phyloP scores from a whole-genome alignment of 2,888 invertebrate species.

The Uropetala carovei region DNA sequence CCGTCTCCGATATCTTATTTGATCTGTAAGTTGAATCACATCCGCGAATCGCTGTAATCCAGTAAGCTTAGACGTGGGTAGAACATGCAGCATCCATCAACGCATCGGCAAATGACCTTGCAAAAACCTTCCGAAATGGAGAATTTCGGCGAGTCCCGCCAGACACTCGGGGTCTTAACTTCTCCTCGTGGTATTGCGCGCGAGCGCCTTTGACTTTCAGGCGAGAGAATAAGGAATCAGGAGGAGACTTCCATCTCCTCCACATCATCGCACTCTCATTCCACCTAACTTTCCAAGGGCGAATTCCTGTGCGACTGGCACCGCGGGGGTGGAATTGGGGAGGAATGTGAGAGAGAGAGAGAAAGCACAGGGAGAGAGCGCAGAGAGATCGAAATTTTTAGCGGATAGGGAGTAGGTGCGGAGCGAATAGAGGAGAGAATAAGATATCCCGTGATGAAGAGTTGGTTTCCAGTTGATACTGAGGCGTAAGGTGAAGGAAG shows the following conservation, averaged over 20 bases:
- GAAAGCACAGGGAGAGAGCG: background rate
- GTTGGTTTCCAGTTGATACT: background rate
- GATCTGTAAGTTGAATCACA: too few species aligned
- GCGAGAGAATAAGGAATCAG: background rate
- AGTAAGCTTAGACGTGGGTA: too few species aligned
- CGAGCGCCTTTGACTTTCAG: background rate
- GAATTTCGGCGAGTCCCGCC: background rate
- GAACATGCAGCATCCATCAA: too few species aligned
- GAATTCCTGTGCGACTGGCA: slow-evolving; percentile 22
- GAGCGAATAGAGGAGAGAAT: background rate
- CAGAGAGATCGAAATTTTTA: background rate
- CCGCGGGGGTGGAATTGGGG: slow-evolving; percentile 42
- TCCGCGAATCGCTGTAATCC: too few species aligned
- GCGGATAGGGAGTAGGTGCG: background rate
- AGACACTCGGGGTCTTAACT: background rate
- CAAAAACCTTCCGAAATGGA: background rate
- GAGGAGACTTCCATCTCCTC: background rate
- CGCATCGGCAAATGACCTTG: background rate
- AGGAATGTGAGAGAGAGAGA: background rate
- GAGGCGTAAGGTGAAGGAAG: too few species aligned
- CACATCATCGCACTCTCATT: background rate
- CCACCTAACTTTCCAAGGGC: slow-evolving; percentile 21
- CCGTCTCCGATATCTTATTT: too few species aligned
- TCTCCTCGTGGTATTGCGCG: background rate
- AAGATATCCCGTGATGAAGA: background rate